Percentiles rank a stretch among this genome's conserved stretches.
Evolutionary conservation across 2,797 vertebrate species (phyloP).

Genomic region (Sebastes cheni): DNA sequence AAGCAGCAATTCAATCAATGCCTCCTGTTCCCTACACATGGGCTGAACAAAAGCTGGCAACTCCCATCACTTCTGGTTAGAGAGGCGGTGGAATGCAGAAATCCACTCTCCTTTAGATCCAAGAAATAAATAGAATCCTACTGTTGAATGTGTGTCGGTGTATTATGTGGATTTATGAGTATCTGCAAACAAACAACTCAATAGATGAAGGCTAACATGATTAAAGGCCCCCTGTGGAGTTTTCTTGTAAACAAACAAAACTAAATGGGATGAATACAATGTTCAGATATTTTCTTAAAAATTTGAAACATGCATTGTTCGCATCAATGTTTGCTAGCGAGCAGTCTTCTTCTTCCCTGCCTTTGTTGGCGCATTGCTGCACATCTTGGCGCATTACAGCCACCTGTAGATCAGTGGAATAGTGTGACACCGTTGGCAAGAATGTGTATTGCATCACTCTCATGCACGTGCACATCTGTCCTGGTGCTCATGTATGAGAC

Average conservation of each 20-base stretch:
- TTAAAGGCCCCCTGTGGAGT: background rate
- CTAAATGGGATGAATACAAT: background rate
- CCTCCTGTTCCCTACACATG: slow-evolving; percentile 66
- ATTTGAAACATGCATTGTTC: background rate
- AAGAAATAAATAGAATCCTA: slow-evolving; percentile 1
- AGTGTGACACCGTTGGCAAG: background rate
- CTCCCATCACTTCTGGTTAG: slow-evolving; percentile 72
- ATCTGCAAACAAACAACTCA: background rate
- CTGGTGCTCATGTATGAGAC: background rate
- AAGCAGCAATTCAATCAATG: slow-evolving; percentile 83
- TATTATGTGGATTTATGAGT: background rate
- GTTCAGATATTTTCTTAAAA: background rate
- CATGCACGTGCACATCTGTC: background rate
- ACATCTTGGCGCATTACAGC: background rate
- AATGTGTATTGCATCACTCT: background rate
- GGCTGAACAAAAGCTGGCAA: slow-evolving; percentile 68
- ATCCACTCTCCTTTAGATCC: background rate
- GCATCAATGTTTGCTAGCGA: background rate
- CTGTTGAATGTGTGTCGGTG: background rate
- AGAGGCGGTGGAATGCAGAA: slow-evolving; percentile 50
- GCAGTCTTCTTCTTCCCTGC: background rate
- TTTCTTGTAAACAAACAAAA: background rate
- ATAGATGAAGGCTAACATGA: background rate
- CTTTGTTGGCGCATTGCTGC: background rate
- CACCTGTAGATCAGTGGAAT: background rate